Evolutionary conservation across 2,888 invertebrate genomes (phyloP).

Genomic region (Molanna angustata): DNA sequence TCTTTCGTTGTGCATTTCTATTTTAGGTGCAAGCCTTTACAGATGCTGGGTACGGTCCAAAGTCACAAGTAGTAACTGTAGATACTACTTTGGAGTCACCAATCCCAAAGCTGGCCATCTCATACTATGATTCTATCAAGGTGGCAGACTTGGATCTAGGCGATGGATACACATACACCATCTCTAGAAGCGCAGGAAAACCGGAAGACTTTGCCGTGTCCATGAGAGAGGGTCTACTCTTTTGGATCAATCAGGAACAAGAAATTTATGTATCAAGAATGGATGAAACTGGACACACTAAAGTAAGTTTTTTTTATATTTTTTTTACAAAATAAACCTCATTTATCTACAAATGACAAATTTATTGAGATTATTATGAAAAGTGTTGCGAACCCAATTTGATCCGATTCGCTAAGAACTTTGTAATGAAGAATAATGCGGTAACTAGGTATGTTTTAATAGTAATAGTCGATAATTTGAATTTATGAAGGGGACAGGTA

Average conservation of each 20-base stretch:
- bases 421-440: too few relatives aligned
- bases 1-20: neutral
- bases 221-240: constrained; percentile 68
- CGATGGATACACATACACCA: constrained; percentile 50
- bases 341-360: too few relatives aligned
- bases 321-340: too few relatives aligned
- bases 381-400: too few relatives aligned
- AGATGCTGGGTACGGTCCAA: constrained; percentile 70
- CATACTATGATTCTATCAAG: constrained; percentile 69
- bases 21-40: constrained; percentile 78
- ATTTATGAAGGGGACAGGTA: too few relatives aligned
- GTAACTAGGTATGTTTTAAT: too few relatives aligned
- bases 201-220: constrained; percentile 68
- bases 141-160: constrained; percentile 75
- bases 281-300: constrained; percentile 52
- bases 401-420: too few relatives aligned
- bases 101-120: constrained; percentile 73
- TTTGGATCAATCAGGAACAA: constrained; percentile 79
- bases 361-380: too few relatives aligned
- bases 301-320: constrained; percentile 39
- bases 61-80: constrained; percentile 62
- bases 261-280: constrained; percentile 64
- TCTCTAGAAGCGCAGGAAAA: constrained; percentile 62
- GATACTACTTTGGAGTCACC: constrained; percentile 72
- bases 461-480: too few relatives aligned